Evolutionary conservation across 2,113 vertebrate genomes (phyloP), one percentile per base, ranked within the genome.

Genomic region (Strix aluco): DNA sequence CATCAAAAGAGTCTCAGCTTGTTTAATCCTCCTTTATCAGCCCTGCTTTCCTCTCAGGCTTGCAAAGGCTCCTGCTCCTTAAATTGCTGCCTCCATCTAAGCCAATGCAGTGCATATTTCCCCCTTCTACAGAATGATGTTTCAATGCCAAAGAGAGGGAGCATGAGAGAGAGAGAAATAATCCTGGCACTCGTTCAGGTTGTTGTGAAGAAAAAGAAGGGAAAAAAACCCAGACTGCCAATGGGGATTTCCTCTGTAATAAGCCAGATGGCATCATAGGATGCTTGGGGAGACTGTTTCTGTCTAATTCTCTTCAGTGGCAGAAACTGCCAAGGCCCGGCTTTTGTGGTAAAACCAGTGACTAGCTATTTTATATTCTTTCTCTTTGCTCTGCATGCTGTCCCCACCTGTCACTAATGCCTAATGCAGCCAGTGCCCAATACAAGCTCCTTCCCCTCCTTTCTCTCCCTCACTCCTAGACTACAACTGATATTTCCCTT

Each of bases 241-340:
- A 30, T 91, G 93, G 97, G 97, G 95, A 97, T 97, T 97, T 97
- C 97, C 96, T 97, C 87, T 1, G 82, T 96, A 97, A 97, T 96
- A 97, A 97, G 96, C 96, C 97, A 97, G 96, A 97, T 97, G 97
- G 97, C 97, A 97, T 96, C 93, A 96, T 91, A 95, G 91, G 94
- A 96, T 97, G 95, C 91, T 96, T 63, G 63, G 93, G 96, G 95
- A 97, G 92, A 72, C 72, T 88, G 87, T 90, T 95, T 93, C 96
- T 97, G 94, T 88, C 88, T 96, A 93, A 96, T 97, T 97, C 90
- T 96, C 92, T 75, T 92, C 95, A 92, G 75, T 6, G 66, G 66
- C 94, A 96, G 87, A 94, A 97, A 95, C 58, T 95, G 95, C 95
- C 93, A 94, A 96, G 59, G 91, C 63, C 71, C 27, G n/a, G 95